Conservation (phyloP, 92 coral and sea anemone genomes). For the Bergia sp. region DNA sequence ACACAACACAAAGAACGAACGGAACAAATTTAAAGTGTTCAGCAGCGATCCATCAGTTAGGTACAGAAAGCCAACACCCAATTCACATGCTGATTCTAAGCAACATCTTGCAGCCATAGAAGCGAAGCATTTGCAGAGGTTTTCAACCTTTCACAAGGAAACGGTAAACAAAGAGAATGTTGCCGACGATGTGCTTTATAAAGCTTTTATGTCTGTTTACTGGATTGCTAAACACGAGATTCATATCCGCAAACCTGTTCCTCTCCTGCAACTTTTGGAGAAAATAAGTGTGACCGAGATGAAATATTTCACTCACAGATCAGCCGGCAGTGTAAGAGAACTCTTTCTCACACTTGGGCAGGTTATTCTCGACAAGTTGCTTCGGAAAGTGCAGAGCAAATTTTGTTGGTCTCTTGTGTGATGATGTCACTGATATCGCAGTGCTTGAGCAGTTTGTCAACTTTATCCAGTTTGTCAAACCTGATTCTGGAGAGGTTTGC, state of each 20-base stretch:
- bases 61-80: slow-evolving; percentile 61
- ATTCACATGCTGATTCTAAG: slow-evolving; percentile 54
- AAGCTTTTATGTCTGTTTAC: slow-evolving; percentile 45
- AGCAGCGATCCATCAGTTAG: slow-evolving; percentile 49
- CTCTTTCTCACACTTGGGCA: slow-evolving; percentile 49
- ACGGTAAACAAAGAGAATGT: slow-evolving; percentile 46
- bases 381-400: slow-evolving; percentile 34
- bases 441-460: slow-evolving; percentile 40
- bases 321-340: slow-evolving; percentile 42
- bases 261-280: slow-evolving; percentile 39
- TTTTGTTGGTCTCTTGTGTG: slow-evolving; percentile 50
- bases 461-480: slow-evolving; percentile 44
- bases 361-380: slow-evolving; percentile 28
- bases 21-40: slow-evolving; percentile 41
- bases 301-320: slow-evolving; percentile 49
- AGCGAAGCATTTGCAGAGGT: slow-evolving; percentile 61
- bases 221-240: slow-evolving; percentile 48
- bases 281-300: slow-evolving; percentile 45
- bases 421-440: slow-evolving; percentile 52
- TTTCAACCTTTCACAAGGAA: slow-evolving; percentile 56
- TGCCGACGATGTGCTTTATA: slow-evolving; percentile 52
- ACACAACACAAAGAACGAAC: slow-evolving; percentile 53
- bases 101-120: slow-evolving; percentile 61
- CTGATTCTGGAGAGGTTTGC: slow-evolving; percentile 43
- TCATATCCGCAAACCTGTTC: slow-evolving; percentile 44